Evolutionary conservation across 2,888 invertebrate species (phyloP), one percentile per base, ranked within the genome.

Genomic region (Tetheella fluctuosa): DNA sequence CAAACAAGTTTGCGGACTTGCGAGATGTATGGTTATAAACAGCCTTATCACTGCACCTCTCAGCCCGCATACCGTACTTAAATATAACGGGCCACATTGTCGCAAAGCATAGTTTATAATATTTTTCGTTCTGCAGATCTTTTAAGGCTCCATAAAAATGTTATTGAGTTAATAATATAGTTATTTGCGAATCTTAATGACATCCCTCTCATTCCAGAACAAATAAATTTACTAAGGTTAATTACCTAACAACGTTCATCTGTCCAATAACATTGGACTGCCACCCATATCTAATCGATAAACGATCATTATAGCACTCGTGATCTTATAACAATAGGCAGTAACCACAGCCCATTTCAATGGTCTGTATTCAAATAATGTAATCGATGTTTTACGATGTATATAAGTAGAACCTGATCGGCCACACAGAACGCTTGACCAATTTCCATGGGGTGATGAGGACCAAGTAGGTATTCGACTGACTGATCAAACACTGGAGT

Each of bases 271-370:
- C 53, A 58, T 53, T 58, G 62, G 62, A 59, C 61, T 71, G 64
- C 71, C 71, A 71, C 73, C 77, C 77, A 73, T 71, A 71, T 67
- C 58, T 70, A 68, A 70, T 64, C 72, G 68, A 73, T 71, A 72
- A 75, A 74, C 73, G 75, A 77, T 71, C 70, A 74, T 77, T 67
- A 77, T 69, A 77, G 76, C 77, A 79, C 68, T 68, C 67, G 68
- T 72, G 70, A 77, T 77, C 69, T 65, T 63, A 64, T 57, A 66
- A 85, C 85, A 85, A 85, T 84, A 72, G 80, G 81, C 68, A 71
- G 73, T 84, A 76, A 74, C 67, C 57, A 60, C 17, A 28, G 37
- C 55, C 62, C 65, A 61, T 73, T 75, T 74, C 75, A 78, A 77
- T 76, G 66, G 67, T 42, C 60, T 59, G 54, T 66, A 63, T 69